Evolutionary conservation across 1,140 invertebrate genomes (phyloP), one percentile per base, ranked within the genome.

Genomic region (Luehdorfia chinensis): DNA sequence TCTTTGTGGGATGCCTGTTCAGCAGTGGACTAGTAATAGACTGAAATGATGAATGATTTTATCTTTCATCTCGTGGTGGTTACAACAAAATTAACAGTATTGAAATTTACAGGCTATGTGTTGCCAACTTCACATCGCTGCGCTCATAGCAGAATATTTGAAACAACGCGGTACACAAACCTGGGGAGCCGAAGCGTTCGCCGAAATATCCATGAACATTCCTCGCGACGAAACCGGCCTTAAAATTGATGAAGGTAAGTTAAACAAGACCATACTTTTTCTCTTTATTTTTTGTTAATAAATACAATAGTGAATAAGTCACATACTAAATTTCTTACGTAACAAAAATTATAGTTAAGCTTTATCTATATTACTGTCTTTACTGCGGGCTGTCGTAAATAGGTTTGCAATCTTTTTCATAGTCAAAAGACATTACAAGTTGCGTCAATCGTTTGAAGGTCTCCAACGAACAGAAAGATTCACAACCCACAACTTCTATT

Each of bases 91-190:
- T n/a, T n/a, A n/a, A n/a, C n/a, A n/a, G n/a, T n/a, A n/a, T 16
- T 21, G 37, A 27, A 23, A 43, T 50, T 53, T 62, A 2, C 74
- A 95, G 92, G 94, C 94, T 19, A 94, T 95, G 54, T 94, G 93
- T 68, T 96, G 96, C 70, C 94, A 95, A 69, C 88, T 97, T 6
- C 96, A 98, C 66, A 96, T 98, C 58, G 95, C 95, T 2, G 96
- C 96, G 0, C 86, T 97, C 1, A 95, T 97, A 87, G 95, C 96
- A 0, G 95, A 98, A 78, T 97, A 97, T 83, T 84, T 98, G 9
- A 95, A 95, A 66, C 86, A 96, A 43, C 92, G 94, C 72, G 92
- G 92, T 30, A 85, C 79, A 7, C 90, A 90, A 46, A 71, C 78
- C 1, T 95, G 95, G 91, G 96, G 96, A 2, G 95, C 95, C 13